Evolutionary conservation across 1,140 invertebrate species (phyloP), one percentile per base, ranked within the genome.

Genomic region (Chrysopa pallens): DNA sequence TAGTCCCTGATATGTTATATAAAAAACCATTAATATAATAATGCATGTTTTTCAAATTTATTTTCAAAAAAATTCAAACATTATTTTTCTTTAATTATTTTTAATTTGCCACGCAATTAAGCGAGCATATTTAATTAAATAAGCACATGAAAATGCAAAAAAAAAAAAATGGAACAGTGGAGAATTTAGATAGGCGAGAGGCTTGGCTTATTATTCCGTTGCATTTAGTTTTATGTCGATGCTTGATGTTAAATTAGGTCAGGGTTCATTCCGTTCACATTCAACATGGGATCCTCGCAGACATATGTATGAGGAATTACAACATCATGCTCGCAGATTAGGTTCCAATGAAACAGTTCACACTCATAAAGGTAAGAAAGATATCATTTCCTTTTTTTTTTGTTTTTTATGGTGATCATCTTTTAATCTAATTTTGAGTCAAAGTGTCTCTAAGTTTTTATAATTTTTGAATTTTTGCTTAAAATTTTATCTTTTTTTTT

Each of bases 221-320:
- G 17, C 17, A 23, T 23, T 23, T 48, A 50, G 44, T 46, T 44
- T 39, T 39, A 42, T 50, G 43, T 48, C n/a, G 31, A 33, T 33
- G 31, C 31, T 33, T 33, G 31, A 33, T 33, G 31, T 33, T 33
- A 33, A 33, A 33, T 51, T 51, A 60, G 60, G 48, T 63, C 31
- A 33, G 31, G 58, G 62, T 59, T 57, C 59, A 60, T 61, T 64
- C 60, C 69, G 73, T 50, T 65, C 67, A 60, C 78, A 83, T 62
- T 81, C 80, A 27, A 88, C 85, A 53, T 88, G 84, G 84, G 83
- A 87, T 64, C 84, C 84, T 39, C 71, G 84, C 38, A 66, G 84
- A 33, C 80, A 86, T 57, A 80, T 87, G 65, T 89, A 89, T 64
- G 84, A 88, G 67, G 83, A 87, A 63, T 67, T 83, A 53, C 72